Conservation (phyloP, 2,888 invertebrate species). For the Gisinianus flammeolus region DNA sequence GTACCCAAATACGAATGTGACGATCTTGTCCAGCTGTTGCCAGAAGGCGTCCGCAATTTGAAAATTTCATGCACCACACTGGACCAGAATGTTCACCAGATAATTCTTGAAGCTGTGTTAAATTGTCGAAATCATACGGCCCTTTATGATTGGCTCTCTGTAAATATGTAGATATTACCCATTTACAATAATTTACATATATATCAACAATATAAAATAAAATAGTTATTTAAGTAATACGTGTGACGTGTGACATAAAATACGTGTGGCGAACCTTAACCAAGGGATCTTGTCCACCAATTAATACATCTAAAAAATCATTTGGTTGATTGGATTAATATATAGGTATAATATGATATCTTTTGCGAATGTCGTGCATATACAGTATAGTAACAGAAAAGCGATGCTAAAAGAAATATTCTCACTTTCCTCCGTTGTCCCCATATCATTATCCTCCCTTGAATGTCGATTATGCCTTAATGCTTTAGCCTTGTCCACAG, state of each 20-base stretch:
- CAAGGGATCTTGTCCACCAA: constrained; percentile 57
- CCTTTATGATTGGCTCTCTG: constrained; percentile 88
- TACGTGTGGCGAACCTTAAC: constrained; percentile 45
- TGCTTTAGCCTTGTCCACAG: constrained; percentile 88
- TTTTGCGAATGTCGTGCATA: too few species aligned
- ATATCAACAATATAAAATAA: neutral
- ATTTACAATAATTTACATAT: too few species aligned
- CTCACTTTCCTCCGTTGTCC: constrained; percentile 70
- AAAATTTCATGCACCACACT: constrained; percentile 99
- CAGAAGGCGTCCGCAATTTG: constrained; percentile 89
- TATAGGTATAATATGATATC: too few species aligned
- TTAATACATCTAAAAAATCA: constrained; percentile 69
- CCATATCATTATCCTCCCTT: constrained; percentile 75
- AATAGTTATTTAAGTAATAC: neutral
- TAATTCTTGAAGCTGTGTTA: constrained; percentile 88
- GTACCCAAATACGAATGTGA: constrained; percentile 91
- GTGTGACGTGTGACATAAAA: neutral
- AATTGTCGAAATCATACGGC: constrained; percentile 91
- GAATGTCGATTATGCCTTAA: constrained; percentile 87
- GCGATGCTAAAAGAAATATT: too few species aligned
- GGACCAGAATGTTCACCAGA: constrained; percentile 83
- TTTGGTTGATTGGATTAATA: too few species aligned
- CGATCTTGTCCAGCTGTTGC: constrained; percentile 98
- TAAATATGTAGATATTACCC: neutral
- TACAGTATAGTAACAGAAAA: too few species aligned